A percentile compares a stretch with the other conserved stretches of the same genome.
These are phyloP conservation scores for Molossus molossus DNA, from an alignment of 2,797 vertebrate species.

Conservation along the genomic window DNA sequence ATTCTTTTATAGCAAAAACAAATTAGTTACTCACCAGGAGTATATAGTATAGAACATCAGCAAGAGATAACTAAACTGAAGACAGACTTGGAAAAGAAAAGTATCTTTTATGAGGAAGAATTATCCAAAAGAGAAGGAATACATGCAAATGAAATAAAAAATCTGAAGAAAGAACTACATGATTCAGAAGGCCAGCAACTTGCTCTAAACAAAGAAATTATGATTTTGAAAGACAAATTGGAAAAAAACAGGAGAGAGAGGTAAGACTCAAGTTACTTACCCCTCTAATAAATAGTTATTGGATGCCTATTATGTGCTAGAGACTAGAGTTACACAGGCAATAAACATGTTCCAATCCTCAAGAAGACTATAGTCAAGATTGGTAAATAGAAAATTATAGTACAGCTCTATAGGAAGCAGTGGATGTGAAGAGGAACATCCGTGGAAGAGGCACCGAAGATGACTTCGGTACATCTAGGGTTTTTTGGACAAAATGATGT, in stretches of 20 bases:
- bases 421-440: neutral
- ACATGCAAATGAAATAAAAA: constrained; percentile 95
- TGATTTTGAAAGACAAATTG: constrained; percentile 98
- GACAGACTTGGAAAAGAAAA: constrained; percentile 97
- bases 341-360: neutral
- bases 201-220: constrained; percentile 97
- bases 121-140: constrained; percentile 94
- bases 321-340: neutral
- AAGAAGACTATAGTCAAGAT: neutral
- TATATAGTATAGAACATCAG: constrained; percentile 93
- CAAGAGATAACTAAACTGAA: constrained; percentile 96
- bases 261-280: constrained; percentile 87
- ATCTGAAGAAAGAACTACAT: constrained; percentile 95
- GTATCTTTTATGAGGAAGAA: constrained; percentile 96
- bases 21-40: constrained; percentile 92
- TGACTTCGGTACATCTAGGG: neutral
- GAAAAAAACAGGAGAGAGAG: constrained; percentile 98
- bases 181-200: constrained; percentile 98
- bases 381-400: neutral
- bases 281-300: neutral
- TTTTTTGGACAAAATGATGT: neutral
- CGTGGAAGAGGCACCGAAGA: accelerated
- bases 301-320: neutral
- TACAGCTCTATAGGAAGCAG: neutral
- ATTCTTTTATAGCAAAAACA: constrained; percentile 93